Percentiles rank a stretch among this genome's conserved stretches.
phyloP scores from a whole-genome alignment of 2,797 vertebrate genomes.

The Microtus agrestis region DNA sequence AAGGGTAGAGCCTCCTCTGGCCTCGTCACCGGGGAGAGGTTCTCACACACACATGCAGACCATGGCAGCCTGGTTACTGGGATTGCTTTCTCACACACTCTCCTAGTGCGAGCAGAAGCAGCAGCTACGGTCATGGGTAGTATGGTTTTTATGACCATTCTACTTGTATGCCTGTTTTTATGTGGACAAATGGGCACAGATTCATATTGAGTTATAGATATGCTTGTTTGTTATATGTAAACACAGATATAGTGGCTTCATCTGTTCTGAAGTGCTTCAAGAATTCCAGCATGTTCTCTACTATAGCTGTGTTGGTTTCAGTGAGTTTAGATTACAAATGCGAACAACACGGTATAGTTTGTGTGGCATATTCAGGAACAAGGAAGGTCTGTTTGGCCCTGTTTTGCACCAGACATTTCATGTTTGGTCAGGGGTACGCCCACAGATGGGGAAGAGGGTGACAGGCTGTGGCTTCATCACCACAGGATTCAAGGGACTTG shows the following conservation, averaged over 20 bases:
- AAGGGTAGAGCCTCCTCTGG: background rate
- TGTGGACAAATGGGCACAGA: background rate
- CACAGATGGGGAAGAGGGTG: slow-evolving; percentile 29
- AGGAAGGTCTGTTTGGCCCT: slow-evolving; percentile 46
- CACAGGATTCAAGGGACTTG: slow-evolving; percentile 64
- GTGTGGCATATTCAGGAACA: background rate
- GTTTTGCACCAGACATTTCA: background rate
- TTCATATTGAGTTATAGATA: background rate
- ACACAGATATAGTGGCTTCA: background rate
- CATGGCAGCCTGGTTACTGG: background rate
- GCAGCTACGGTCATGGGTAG: background rate
- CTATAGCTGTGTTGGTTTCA: background rate
- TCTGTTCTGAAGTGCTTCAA: slow-evolving; percentile 45
- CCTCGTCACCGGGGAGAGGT: background rate
- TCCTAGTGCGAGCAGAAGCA: background rate
- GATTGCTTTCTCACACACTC: background rate
- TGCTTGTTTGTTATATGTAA: background rate
- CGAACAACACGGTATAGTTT: background rate
- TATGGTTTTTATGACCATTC: background rate
- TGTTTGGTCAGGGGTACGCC: background rate
- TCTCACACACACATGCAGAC: background rate
- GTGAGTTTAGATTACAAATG: slow-evolving; percentile 41
- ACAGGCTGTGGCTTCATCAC: slow-evolving; percentile 1
- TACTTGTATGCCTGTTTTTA: background rate
- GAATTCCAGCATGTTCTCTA: background rate